Percentiles rank a stretch among this genome's conserved stretches.
These are phyloP conservation scores for Cariama cristata DNA, from an alignment of 2,113 vertebrate genomes.

Conservation along the genomic window DNA sequence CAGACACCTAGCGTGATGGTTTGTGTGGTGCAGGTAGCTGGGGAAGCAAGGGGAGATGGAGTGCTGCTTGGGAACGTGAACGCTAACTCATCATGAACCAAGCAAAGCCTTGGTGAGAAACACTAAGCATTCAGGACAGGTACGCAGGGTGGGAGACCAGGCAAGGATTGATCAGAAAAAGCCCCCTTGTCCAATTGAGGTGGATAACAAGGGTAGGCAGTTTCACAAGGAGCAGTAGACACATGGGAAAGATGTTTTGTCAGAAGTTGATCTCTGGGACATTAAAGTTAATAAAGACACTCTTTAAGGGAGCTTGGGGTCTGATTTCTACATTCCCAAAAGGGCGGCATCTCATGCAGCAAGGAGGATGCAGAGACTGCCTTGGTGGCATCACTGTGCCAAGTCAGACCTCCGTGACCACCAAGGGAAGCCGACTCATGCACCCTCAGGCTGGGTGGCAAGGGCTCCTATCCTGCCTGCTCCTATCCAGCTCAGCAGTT, in stretches of 20 bases:
- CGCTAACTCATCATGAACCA: neutral
- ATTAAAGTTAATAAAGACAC: neutral
- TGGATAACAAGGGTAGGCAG: neutral
- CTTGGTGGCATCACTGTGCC: neutral
- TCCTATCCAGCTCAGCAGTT: neutral
- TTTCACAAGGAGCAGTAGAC: neutral
- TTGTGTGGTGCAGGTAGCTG: neutral
- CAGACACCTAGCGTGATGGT: neutral
- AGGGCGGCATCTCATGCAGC: neutral
- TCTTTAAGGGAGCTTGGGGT: neutral
- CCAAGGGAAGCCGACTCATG: rapidly evolving
- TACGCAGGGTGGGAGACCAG: neutral
- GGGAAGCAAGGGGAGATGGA: neutral
- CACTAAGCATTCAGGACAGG: neutral
- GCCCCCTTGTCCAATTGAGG: neutral
- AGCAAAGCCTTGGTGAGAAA: neutral
- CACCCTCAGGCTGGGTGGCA: neutral
- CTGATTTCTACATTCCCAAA: neutral
- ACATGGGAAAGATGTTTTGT: neutral
- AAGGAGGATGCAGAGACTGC: neutral
- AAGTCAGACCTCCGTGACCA: neutral
- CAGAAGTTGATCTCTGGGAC: neutral
- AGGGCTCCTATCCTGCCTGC: neutral
- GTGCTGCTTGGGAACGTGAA: neutral
- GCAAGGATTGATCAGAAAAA: neutral